These are phyloP conservation scores for Vidua macroura DNA, from an alignment of 2,113 vertebrate species.

Conservation along the genomic window DNA sequence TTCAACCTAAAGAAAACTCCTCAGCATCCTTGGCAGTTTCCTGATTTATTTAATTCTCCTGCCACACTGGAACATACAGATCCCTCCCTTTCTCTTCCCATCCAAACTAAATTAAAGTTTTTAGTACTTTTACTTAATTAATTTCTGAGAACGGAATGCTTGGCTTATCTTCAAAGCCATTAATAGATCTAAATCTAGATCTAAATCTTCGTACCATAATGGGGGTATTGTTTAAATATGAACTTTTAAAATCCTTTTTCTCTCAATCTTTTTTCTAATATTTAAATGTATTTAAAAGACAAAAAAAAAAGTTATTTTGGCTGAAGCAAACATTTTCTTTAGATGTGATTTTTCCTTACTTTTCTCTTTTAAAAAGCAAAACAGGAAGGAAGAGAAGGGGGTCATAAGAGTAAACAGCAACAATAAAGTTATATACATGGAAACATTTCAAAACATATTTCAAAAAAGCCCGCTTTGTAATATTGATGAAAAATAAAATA, in stretches of 20 bases:
- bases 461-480: neutral
- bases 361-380: neutral
- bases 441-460: neutral
- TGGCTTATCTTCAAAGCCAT: neutral
- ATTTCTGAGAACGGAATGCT: neutral
- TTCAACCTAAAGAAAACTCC: neutral
- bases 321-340: neutral
- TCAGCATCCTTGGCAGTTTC: neutral
- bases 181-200: neutral
- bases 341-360: neutral
- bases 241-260: neutral
- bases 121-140: neutral
- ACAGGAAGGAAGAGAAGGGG: neutral
- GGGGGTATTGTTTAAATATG: neutral
- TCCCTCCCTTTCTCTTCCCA: neutral
- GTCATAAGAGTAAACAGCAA: neutral
- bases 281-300: neutral
- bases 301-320: neutral
- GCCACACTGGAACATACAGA: neutral
- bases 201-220: neutral
- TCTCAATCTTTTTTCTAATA: neutral
- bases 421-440: neutral
- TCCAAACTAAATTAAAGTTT: neutral
- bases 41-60: neutral
- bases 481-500: neutral